These are phyloP conservation scores for Calyptommatus sinebrachiatus DNA, from an alignment of 2,113 vertebrate species.

Conservation along the genomic window DNA sequence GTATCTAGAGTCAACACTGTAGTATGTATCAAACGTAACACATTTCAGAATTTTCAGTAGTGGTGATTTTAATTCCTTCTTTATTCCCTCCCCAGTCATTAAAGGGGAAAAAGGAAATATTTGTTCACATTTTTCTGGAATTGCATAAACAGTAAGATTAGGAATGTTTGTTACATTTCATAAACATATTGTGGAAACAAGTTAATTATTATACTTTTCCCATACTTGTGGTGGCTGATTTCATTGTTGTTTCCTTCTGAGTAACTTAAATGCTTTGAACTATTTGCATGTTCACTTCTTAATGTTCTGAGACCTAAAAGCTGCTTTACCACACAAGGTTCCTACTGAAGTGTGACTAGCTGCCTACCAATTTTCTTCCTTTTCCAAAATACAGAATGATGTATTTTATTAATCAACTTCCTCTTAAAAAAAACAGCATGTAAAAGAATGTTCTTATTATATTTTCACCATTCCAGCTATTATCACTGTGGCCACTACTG, in stretches of 20 bases:
- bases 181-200: background rate
- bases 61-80: background rate
- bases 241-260: background rate
- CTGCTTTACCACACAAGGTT: background rate
- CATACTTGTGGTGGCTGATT: background rate
- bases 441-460: background rate
- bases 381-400: background rate
- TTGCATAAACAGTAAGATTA: background rate
- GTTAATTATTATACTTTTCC: constrained; percentile 8
- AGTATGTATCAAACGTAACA: background rate
- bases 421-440: background rate
- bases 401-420: background rate
- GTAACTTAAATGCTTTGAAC: background rate
- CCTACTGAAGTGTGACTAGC: background rate
- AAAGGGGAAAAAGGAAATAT: constrained; percentile 1
- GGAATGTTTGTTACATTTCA: background rate
- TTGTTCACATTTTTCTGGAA: background rate
- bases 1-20: too few species aligned
- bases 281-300: background rate
- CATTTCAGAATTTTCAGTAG: background rate
- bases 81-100: background rate
- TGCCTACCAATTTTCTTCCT: background rate
- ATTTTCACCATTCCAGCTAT: too few species aligned
- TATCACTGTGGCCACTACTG: too few species aligned
- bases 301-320: background rate